Evolutionary conservation across 2,888 invertebrate genomes (phyloP).

Genomic region (Imbricaverruca yamaguchii): DNA sequence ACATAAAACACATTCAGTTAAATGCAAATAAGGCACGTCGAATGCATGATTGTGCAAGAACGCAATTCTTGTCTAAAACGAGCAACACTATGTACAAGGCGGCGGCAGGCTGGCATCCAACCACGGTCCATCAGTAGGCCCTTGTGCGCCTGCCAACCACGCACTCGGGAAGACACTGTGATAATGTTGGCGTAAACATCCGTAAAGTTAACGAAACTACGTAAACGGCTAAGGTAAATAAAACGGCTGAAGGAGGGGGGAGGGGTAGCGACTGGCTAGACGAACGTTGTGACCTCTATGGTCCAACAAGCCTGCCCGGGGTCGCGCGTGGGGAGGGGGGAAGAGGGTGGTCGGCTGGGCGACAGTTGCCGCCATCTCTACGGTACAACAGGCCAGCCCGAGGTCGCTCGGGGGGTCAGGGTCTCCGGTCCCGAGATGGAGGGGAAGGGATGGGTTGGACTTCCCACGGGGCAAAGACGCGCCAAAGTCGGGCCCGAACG

Average conservation of each 20-base stretch:
- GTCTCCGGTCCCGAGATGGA: too few relatives aligned
- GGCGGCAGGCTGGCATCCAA: too few relatives aligned
- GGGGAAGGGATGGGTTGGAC: too few relatives aligned
- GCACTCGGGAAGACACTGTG: constrained; percentile 3
- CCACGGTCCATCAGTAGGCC: too few relatives aligned
- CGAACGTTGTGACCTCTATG: background rate
- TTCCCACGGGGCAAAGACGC: too few relatives aligned
- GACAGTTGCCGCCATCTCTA: too few relatives aligned
- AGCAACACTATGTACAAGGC: constrained; percentile 14
- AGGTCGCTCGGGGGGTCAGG: too few relatives aligned
- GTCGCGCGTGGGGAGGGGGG: background rate
- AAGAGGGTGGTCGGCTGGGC: too few relatives aligned
- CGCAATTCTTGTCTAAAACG: constrained; percentile 21
- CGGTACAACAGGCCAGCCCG: too few relatives aligned
- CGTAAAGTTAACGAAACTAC: constrained; percentile 18
- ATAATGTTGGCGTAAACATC: constrained; percentile 17
- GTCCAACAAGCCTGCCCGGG: background rate
- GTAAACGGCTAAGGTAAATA: constrained; percentile 7
- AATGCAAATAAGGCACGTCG: constrained; percentile 21
- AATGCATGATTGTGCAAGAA: constrained; percentile 21
- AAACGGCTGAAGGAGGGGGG: background rate
- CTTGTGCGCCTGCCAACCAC: background rate
- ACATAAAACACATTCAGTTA: constrained; percentile 18
- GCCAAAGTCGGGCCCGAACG: too few relatives aligned
- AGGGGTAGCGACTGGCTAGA: background rate